phyloP scores from a whole-genome alignment of 2,888 invertebrate species.

The Dione juno region DNA sequence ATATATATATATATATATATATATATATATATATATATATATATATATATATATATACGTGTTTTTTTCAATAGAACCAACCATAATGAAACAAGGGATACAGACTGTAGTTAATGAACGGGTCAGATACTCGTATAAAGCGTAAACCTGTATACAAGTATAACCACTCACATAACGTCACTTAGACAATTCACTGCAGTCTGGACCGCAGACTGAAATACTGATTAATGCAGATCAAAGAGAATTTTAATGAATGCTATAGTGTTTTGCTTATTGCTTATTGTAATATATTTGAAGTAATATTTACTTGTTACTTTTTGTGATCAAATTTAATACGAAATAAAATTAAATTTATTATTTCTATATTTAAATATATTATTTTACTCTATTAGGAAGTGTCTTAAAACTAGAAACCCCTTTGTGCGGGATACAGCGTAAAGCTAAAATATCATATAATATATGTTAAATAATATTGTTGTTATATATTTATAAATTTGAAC shows the following conservation, averaged over 20 bases:
- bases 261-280: conserved; percentile 2
- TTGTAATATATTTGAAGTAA: neutral
- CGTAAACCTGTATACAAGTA: conserved; percentile 6
- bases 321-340: neutral
- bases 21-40: no score
- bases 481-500: no score
- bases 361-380: no score
- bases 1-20: no score
- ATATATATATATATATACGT: no score
- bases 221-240: conserved; percentile 41
- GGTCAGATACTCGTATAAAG: conserved; percentile 22
- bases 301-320: neutral
- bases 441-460: no score
- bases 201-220: conserved; percentile 46
- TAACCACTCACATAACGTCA: conserved; percentile 36
- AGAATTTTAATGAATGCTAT: conserved; percentile 31
- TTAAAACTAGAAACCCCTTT: no score
- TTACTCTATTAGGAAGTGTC: no score
- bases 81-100: neutral
- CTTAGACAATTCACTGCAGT: conserved; percentile 45
- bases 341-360: no score
- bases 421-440: no score
- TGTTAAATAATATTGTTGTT: no score
- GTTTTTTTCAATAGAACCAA: neutral
- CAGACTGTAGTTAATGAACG: conserved; percentile 17